Conservation (phyloP, 2,113 vertebrate species). For the Muntiacus muntjak region DNA sequence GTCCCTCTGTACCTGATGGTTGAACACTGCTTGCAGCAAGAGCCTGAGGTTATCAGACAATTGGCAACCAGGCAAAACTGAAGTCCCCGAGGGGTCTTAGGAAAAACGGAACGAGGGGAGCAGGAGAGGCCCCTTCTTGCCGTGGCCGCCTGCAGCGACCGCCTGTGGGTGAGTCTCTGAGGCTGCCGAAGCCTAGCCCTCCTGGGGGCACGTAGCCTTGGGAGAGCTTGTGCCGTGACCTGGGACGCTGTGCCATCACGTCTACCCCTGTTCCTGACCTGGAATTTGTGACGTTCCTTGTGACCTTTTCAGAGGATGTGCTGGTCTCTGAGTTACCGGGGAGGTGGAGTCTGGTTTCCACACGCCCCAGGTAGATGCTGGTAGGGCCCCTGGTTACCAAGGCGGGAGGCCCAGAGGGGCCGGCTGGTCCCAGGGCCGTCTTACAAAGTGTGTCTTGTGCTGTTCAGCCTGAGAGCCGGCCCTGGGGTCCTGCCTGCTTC, state of each 20-base stretch:
- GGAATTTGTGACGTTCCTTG: neutral
- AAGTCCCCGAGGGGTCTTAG: neutral
- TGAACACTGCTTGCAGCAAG: accelerated
- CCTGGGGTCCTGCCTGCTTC: neutral
- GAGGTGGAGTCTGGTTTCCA: neutral
- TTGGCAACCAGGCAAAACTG: accelerated
- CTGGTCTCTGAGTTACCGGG: neutral
- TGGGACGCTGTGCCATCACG: accelerated
- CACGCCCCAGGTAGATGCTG: accelerated
- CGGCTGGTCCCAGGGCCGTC: too few species aligned
- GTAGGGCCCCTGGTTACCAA: accelerated
- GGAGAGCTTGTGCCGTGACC: accelerated
- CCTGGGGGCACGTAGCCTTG: accelerated
- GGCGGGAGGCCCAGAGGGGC: accelerated
- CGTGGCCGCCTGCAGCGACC: accelerated
- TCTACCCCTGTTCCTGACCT: neutral
- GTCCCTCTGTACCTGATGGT: neutral
- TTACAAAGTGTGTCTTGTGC: accelerated
- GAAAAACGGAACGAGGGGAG: too few species aligned
- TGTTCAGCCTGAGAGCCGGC: neutral
- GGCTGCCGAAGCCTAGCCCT: neutral
- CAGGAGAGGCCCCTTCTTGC: neutral
- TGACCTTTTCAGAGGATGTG: neutral
- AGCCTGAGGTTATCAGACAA: neutral
- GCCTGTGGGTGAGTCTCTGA: accelerated